Conservation (phyloP, 2,888 invertebrate species). For the Leptothorax acervorum region DNA sequence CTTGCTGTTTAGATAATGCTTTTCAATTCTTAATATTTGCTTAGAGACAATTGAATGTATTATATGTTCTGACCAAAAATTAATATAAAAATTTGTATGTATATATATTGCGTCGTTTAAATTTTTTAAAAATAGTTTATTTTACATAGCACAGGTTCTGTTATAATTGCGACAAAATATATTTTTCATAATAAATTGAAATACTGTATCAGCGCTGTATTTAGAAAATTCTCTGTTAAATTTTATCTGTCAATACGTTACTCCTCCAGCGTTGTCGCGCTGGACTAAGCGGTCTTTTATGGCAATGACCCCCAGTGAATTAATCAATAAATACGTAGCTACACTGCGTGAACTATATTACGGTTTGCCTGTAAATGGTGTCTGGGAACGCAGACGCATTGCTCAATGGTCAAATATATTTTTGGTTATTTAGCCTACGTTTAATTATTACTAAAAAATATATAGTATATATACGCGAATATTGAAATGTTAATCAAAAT, state of each 20-base stretch:
- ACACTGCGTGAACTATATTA: constrained; percentile 76
- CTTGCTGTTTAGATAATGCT: background rate
- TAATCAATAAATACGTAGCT: constrained; percentile 79
- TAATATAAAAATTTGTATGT: background rate
- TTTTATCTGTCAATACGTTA: constrained; percentile 17
- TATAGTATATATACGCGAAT: background rate
- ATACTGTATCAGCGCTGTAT: background rate
- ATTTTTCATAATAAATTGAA: background rate
- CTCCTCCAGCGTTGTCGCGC: constrained; percentile 29
- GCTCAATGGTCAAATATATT: constrained; percentile 54
- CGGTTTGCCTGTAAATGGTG: constrained; percentile 76
- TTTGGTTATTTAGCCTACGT: constrained; percentile 32
- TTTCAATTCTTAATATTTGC: background rate
- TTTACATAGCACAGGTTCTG: background rate
- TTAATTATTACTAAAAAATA: background rate
- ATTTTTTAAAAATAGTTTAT: background rate
- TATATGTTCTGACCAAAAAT: background rate
- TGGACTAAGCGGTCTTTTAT: constrained; percentile 54
- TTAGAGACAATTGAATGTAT: background rate
- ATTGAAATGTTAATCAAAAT: background rate
- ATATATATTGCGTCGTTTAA: background rate
- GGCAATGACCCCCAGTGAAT: constrained; percentile 69
- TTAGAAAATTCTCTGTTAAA: background rate
- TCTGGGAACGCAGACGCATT: constrained; percentile 78
- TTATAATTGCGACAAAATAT: background rate